phyloP scores from a whole-genome alignment of 2,797 vertebrate genomes.

The Cyclopterus lumpus region DNA sequence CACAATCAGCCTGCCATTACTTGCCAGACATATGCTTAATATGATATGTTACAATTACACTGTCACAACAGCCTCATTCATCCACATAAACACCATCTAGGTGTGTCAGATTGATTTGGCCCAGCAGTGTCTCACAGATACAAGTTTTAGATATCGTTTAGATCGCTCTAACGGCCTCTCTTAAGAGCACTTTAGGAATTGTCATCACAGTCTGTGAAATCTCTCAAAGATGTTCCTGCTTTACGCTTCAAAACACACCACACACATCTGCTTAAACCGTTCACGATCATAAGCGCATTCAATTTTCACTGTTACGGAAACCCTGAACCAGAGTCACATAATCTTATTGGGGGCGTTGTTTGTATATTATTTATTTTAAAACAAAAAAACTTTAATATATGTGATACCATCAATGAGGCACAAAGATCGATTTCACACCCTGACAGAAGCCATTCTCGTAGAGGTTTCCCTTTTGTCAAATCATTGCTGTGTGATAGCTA shows the following conservation, averaged over 20 bases:
- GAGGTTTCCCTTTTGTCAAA: neutral
- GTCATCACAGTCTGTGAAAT: constrained; percentile 28
- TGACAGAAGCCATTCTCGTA: neutral
- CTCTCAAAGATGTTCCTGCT: constrained; percentile 18
- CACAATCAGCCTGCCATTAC: constrained; percentile 66
- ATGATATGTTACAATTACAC: constrained; percentile 71
- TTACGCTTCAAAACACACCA: constrained; percentile 20
- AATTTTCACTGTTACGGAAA: neutral
- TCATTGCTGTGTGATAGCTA: neutral
- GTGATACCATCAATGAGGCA: neutral
- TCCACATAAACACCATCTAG: constrained; percentile 58
- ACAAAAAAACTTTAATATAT: neutral
- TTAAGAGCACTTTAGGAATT: constrained; percentile 32
- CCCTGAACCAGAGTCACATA: neutral
- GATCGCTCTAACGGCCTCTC: constrained; percentile 14
- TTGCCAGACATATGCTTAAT: constrained; percentile 75
- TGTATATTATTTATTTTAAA: neutral
- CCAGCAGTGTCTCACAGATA: constrained; percentile 27
- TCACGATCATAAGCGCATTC: neutral
- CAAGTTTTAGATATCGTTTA: constrained; percentile 20
- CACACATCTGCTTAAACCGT: constrained; percentile 2
- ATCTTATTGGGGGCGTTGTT: neutral
- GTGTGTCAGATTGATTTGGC: constrained; percentile 37
- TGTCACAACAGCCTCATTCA: constrained; percentile 62
- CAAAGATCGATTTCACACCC: neutral